A percentile compares a stretch with the other conserved stretches of the same genome.
phyloP scores from a whole-genome alignment of 2,113 vertebrate species.

The Numida meleagris region DNA sequence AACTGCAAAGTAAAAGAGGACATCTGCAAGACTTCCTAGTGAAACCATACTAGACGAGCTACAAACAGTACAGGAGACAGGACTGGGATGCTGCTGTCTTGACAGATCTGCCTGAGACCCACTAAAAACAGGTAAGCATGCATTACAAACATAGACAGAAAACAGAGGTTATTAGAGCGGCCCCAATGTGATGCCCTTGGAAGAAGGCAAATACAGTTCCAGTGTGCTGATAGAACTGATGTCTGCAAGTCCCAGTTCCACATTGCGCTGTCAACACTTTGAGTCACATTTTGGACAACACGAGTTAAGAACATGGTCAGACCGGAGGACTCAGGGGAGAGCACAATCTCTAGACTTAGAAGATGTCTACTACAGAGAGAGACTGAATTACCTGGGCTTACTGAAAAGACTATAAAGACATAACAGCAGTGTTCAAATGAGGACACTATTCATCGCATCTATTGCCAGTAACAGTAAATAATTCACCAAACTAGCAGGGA shows the following conservation, averaged over 20 bases:
- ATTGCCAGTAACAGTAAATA: not conserved
- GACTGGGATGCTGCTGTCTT: not conserved
- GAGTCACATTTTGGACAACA: not conserved
- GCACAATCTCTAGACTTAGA: not conserved
- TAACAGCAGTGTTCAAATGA: not conserved
- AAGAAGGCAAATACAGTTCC: not conserved
- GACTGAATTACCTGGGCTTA: not conserved
- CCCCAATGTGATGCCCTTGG: not conserved
- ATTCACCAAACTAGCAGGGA: not conserved
- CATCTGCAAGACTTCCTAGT: not conserved
- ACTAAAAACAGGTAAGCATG: not conserved
- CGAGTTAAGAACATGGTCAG: not conserved
- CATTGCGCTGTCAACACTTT: not conserved
- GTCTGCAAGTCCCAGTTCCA: not conserved
- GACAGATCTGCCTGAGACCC: not conserved
- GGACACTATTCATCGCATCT: not conserved
- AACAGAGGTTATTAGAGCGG: not conserved
- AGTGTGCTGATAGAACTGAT: not conserved
- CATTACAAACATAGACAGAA: not conserved
- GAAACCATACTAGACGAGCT: not conserved
- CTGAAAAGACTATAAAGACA: not conserved
- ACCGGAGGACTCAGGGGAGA: not conserved
- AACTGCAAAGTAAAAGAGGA: not conserved
- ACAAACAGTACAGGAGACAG: not conserved
- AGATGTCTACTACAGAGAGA: not conserved